phyloP scores from a whole-genome alignment of 2,888 invertebrate genomes.

The Ophraella communa region DNA sequence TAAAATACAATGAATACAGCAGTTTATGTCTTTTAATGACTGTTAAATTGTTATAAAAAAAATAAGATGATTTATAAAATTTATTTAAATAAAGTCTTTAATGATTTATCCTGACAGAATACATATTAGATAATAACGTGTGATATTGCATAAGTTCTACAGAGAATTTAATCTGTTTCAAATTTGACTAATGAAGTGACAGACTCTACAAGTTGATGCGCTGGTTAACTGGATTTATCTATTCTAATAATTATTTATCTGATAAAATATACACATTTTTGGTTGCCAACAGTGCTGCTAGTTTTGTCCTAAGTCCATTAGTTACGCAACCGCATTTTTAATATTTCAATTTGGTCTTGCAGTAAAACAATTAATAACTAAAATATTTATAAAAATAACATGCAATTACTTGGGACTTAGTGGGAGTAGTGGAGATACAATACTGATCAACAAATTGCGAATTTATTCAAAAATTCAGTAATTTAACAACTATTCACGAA shows the following conservation, averaged over 20 bases:
- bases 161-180: slow-evolving; percentile 9
- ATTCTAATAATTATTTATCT: background rate
- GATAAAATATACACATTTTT: background rate
- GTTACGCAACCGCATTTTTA: background rate
- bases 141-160: slow-evolving; percentile 16
- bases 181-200: slow-evolving; percentile 10
- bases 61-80: too few relatives aligned
- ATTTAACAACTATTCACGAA: too few relatives aligned
- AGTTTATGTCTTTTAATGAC: too few relatives aligned
- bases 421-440: too few relatives aligned
- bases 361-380: too few relatives aligned
- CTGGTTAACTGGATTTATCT: background rate
- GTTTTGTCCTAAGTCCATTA: background rate
- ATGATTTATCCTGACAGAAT: slow-evolving; percentile 16
- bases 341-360: too few relatives aligned
- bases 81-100: background rate
- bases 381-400: too few relatives aligned
- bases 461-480: too few relatives aligned
- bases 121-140: slow-evolving; percentile 17
- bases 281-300: background rate
- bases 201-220: background rate
- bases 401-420: too few relatives aligned
- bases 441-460: too few relatives aligned
- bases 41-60: too few relatives aligned
- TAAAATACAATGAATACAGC: too few relatives aligned